phyloP scores from a whole-genome alignment of 2,888 invertebrate genomes.

The Apamea monoglypha region DNA sequence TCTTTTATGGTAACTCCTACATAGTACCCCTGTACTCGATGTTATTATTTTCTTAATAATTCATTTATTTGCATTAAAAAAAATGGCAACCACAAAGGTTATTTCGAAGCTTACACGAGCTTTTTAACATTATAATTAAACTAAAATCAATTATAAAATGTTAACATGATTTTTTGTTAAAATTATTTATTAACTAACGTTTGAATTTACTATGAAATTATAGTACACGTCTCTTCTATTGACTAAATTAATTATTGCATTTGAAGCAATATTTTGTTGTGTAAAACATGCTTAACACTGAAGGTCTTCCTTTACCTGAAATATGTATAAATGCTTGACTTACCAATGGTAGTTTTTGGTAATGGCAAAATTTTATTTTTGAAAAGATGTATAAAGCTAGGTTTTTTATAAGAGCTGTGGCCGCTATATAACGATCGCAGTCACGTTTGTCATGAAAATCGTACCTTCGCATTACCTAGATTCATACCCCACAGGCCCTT shows the following conservation, averaged over 20 bases:
- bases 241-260: not conserved
- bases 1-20: not conserved
- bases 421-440: not conserved
- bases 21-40: not conserved
- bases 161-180: conserved; percentile 17
- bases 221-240: not conserved
- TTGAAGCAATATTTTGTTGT: not conserved
- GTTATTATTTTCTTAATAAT: not conserved
- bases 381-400: not conserved
- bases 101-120: conserved; percentile 3
- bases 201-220: conserved; percentile 23
- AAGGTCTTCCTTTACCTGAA: conserved; percentile 3
- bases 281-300: not conserved
- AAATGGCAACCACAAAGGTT: conserved; percentile 34
- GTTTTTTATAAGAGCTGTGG: not conserved
- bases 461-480: too few species aligned
- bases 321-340: not conserved
- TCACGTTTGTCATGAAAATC: too few species aligned
- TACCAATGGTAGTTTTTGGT: not conserved
- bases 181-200: conserved; percentile 26
- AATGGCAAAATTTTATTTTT: not conserved
- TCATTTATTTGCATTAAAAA: not conserved
- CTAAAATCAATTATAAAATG: conserved; percentile 32
- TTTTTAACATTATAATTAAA: conserved; percentile 11
- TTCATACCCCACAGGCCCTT: too few species aligned